A percentile compares a stretch with the other conserved stretches of the same genome.
Conservation (phyloP, 1,140 invertebrate species). For the Brachionus asplanchnoidis region DNA sequence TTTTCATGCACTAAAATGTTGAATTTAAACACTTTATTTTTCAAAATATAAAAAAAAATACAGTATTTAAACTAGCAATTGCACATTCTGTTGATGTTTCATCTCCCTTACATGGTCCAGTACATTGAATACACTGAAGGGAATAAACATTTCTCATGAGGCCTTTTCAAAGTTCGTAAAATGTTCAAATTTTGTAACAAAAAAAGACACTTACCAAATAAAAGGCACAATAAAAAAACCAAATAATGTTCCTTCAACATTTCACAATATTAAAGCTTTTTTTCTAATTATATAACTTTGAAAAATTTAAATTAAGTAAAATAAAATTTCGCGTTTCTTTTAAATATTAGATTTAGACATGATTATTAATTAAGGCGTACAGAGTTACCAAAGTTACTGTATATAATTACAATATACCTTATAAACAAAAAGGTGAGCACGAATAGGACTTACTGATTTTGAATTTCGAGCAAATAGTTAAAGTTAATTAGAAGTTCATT, state of each 20-base stretch:
- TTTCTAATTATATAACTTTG: not conserved
- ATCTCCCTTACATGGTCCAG: not conserved
- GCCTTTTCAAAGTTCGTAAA: not conserved
- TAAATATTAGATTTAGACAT: not conserved
- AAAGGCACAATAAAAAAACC: not conserved
- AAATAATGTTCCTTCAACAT: not conserved
- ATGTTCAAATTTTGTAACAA: not conserved
- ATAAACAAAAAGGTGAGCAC: not conserved
- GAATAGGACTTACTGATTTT: not conserved
- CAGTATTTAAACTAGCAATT: not conserved
- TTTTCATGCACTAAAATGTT: constrained; percentile 10
- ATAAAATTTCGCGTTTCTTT: not conserved
- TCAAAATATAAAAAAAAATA: not conserved
- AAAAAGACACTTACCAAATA: not conserved
- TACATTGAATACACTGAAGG: not conserved
- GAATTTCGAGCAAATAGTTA: not conserved
- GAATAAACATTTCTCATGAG: not conserved
- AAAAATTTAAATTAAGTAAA: not conserved
- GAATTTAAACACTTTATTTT: not conserved
- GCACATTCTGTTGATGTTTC: not conserved
- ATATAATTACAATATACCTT: not conserved
- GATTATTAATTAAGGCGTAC: not conserved
- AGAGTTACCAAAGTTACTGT: not conserved
- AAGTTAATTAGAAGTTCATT: too few relatives aligned
- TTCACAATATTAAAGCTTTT: not conserved